Evolutionary conservation across 2,113 vertebrate species (phyloP).

Genomic region (Pseudois nayaur): DNA sequence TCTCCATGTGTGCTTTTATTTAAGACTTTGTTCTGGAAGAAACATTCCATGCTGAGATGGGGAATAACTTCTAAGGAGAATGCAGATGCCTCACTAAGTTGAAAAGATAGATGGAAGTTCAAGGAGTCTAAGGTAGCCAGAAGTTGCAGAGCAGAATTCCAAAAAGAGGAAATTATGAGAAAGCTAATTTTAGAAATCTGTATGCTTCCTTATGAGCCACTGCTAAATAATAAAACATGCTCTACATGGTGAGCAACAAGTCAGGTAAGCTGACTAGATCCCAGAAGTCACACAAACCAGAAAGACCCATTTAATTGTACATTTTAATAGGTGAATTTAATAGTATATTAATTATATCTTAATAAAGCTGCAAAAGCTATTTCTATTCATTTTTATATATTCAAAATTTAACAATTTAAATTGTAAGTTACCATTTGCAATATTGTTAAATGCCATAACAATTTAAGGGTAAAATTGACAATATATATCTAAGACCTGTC

Average conservation of each 20-base stretch:
- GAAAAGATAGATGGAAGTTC: neutral
- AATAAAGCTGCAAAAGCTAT: neutral
- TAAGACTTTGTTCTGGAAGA: neutral
- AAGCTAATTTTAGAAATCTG: neutral
- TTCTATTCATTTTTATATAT: neutral
- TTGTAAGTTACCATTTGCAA: neutral
- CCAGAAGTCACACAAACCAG: neutral
- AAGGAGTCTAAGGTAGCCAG: neutral
- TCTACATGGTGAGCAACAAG: neutral
- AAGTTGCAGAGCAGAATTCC: neutral
- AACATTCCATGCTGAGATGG: neutral
- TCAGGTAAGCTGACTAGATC: neutral
- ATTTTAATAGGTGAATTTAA: neutral
- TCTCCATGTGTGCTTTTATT: neutral
- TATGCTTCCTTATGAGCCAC: neutral
- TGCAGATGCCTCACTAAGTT: neutral
- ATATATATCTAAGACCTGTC: neutral
- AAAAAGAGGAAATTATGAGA: neutral
- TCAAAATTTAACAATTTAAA: neutral
- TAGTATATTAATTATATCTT: neutral
- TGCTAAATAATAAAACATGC: neutral
- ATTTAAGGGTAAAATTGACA: neutral
- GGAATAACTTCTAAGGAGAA: neutral
- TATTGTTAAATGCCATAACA: neutral
- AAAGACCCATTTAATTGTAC: neutral